Conservation (phyloP, 2,113 vertebrate genomes). For the Albula goreensis region DNA sequence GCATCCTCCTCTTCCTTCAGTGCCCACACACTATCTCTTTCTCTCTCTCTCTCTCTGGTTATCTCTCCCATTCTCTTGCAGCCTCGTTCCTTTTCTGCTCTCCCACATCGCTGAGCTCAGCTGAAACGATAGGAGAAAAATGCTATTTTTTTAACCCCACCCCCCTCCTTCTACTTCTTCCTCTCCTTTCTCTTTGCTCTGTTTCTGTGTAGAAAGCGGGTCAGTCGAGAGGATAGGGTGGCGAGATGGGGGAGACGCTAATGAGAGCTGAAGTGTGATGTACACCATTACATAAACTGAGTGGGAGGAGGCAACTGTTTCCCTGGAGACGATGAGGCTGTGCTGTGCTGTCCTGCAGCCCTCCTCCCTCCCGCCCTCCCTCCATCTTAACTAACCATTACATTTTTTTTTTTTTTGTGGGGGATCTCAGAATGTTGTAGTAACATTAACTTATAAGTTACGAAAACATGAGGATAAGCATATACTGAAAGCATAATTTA, state of each 20-base stretch:
- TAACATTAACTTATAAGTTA: neutral
- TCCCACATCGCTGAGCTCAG: conserved; percentile 7
- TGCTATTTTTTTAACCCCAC: conserved; percentile 5
- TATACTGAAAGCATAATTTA: too few relatives aligned
- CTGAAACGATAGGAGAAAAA: neutral
- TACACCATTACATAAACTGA: conserved; percentile 66
- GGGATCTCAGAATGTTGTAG: neutral
- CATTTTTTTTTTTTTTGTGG: neutral
- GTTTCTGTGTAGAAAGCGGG: conserved; percentile 53
- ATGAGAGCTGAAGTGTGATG: conserved; percentile 54
- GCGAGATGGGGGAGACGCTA: conserved; percentile 53
- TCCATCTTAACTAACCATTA: neutral
- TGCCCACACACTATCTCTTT: neutral
- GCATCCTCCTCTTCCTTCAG: neutral
- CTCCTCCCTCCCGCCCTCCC: conserved; percentile 2
- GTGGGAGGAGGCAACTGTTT: conserved; percentile 69
- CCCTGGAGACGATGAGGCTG: conserved; percentile 55
- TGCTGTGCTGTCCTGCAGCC: neutral
- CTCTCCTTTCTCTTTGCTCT: conserved; percentile 47
- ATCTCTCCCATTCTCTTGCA: conserved; percentile 1
- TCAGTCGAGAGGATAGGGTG: conserved; percentile 59
- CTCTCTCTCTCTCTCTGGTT: conserved; percentile 39
- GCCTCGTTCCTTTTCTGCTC: conserved; percentile 23
- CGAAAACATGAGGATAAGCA: neutral
- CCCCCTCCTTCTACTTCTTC: conserved; percentile 35